Base-by-base conservation (phyloP, 2,888 invertebrate genomes). In the Drosophila borborema region DNA sequence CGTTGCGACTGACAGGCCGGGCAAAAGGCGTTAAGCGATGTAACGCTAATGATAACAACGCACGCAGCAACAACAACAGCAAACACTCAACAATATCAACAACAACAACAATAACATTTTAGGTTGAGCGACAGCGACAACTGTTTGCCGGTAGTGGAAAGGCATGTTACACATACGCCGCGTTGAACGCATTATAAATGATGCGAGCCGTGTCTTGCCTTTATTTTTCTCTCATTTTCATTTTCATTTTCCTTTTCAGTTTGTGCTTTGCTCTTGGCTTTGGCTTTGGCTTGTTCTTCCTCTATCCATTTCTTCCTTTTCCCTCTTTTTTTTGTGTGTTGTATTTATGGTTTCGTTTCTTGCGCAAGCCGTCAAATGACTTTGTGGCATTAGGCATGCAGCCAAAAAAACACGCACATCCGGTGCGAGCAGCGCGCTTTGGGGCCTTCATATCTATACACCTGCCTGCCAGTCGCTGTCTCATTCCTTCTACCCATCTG, bases 311-410 rank as follows among this genome's bases (percentile, higher is more conserved):
- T 63, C 54, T 61, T 62, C 20, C 2, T 63, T 63, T 80, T 63
- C 68, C 45, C 61, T 41, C 28, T 61, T 45, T 1, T 68, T 56
- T 51, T 38, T 56, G 40, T 54, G 53, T 36, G 48, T 64, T 36
- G 49, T 64, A 49, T 54, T 64, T 55, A 56, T 49, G 62, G 41
- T 64, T 34, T 78, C 56, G 72, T 69, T 70, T 72, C 64, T 61
- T 41, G 49, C 65, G 72, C 75, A 90, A 90, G 87, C 87, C 88
- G 74, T 77, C 83, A 89, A 88, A 88, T 86, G 87, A 89, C 87
- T 88, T 88, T 88, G 90, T 72, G 89, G 87, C 90, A 82, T 80
- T 82, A 85, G 82, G 78, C 73, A 69, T 64, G 65, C 75, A 82
- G 72, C 60, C 68, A 72, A 68, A 81, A 73, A 74, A 66, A 55